Conservation (phyloP, 2,113 vertebrate genomes). For the Scomber scombrus region DNA sequence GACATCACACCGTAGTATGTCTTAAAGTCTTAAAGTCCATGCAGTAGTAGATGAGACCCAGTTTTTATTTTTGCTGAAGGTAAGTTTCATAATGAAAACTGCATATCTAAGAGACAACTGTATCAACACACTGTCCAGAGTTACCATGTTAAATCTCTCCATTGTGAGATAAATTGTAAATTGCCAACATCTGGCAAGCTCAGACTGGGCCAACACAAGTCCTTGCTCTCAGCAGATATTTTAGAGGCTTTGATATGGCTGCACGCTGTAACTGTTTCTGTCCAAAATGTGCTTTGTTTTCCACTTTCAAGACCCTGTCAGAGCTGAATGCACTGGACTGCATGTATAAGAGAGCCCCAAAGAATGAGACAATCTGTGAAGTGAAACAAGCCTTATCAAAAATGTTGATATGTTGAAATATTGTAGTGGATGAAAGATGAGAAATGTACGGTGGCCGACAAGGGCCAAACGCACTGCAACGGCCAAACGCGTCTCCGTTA, state of each 20-base stretch:
- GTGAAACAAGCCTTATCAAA: conserved; percentile 30
- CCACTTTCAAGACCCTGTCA: neutral
- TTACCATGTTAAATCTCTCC: neutral
- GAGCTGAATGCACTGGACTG: neutral
- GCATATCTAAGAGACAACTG: too few relatives aligned
- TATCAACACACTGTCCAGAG: too few relatives aligned
- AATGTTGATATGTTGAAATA: neutral
- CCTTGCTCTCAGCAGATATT: neutral
- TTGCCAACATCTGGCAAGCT: neutral
- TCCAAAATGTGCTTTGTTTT: neutral
- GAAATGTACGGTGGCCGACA: too few relatives aligned
- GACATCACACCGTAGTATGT: too few relatives aligned
- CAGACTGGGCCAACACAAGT: neutral
- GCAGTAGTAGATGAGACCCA: neutral
- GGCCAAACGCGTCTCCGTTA: too few relatives aligned
- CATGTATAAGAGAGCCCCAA: neutral
- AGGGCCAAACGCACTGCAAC: too few relatives aligned
- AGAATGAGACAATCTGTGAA: conserved; percentile 23
- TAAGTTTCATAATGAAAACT: conserved; percentile 5
- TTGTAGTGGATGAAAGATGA: neutral
- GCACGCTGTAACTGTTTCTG: neutral
- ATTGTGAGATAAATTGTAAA: conserved; percentile 19
- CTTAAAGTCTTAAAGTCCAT: neutral
- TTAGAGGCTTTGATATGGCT: conserved; percentile 7
- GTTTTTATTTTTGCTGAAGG: neutral